Conservation (phyloP, 2,113 vertebrate species). For the Neogobius melanostomus region DNA sequence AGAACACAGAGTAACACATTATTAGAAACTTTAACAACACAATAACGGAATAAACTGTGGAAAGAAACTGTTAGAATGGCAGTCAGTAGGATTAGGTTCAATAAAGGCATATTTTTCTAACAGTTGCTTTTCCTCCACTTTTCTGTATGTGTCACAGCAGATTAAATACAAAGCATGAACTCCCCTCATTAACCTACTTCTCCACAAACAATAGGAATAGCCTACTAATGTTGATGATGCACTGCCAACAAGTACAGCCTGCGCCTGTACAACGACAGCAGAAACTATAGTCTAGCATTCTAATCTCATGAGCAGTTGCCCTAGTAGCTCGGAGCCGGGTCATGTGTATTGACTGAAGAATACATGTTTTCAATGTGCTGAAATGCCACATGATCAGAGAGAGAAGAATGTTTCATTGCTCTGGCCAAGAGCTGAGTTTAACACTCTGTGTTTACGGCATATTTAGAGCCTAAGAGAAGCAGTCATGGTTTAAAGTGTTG, state of each 20-base stretch:
- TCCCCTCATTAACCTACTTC: slow-evolving; percentile 26
- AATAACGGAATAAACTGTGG: not conserved
- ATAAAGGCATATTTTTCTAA: too few relatives aligned
- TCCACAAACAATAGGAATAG: not conserved
- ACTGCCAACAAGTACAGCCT: not conserved
- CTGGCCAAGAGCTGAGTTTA: not conserved
- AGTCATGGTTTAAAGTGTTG: not conserved
- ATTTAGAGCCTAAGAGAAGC: not conserved
- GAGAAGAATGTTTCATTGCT: not conserved
- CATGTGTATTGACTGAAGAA: slow-evolving; percentile 4
- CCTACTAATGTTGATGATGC: not conserved
- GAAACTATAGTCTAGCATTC: not conserved
- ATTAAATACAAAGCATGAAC: slow-evolving; percentile 2
- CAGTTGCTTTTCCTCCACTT: too few relatives aligned
- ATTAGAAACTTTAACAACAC: not conserved
- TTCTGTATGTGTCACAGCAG: not conserved
- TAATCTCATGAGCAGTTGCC: not conserved
- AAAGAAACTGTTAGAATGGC: too few relatives aligned
- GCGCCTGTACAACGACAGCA: not conserved
- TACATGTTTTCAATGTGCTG: slow-evolving; percentile 4
- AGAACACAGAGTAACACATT: slow-evolving; percentile 1
- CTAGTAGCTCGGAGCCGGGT: not conserved
- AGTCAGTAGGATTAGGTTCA: too few relatives aligned
- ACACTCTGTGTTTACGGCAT: not conserved
- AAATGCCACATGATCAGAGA: slow-evolving; percentile 2